Percentiles rank a stretch among this genome's conserved stretches.
These are phyloP conservation scores for Coenobita brevimanus DNA, from an alignment of 1,140 invertebrate species.

Conservation along the genomic window DNA sequence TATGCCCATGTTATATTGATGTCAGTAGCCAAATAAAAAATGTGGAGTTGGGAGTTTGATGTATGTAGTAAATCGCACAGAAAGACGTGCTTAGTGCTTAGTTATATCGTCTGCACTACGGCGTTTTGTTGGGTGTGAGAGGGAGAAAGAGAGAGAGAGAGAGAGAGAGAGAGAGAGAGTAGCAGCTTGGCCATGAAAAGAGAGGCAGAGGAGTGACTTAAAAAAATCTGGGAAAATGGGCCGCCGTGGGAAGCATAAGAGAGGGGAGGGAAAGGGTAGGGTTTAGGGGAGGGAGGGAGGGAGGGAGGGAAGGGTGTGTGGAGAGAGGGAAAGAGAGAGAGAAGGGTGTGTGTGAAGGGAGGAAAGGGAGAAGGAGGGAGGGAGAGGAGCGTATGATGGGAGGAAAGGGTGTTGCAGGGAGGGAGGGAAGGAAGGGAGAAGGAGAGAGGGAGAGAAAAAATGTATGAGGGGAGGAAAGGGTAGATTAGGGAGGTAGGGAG, in stretches of 20 bases:
- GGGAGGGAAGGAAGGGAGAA: not conserved
- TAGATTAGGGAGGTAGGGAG: not conserved
- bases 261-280: not conserved
- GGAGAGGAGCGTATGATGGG: not conserved
- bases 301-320: not conserved
- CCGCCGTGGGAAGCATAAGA: slow-evolving; percentile 44
- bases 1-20: no score
- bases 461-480: not conserved
- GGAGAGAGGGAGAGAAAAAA: not conserved
- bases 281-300: not conserved
- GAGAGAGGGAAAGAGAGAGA: slow-evolving; percentile 11
- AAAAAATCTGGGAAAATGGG: slow-evolving; percentile 59
- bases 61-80: no score
- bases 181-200: slow-evolving; percentile 51
- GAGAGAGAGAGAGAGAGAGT: slow-evolving; percentile 41
- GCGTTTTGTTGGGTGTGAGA: not conserved
- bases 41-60: no score
- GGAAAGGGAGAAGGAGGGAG: not conserved
- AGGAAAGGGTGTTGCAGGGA: no score
- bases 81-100: no score
- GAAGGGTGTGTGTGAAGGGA: not conserved
- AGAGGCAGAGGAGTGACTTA: slow-evolving; percentile 38
- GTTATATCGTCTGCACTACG: not conserved
- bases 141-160: slow-evolving; percentile 27
- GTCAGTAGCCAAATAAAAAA: no score